Evolutionary conservation across 1,140 invertebrate genomes (phyloP).

Genomic region (Aporrectodea caliginosa): DNA sequence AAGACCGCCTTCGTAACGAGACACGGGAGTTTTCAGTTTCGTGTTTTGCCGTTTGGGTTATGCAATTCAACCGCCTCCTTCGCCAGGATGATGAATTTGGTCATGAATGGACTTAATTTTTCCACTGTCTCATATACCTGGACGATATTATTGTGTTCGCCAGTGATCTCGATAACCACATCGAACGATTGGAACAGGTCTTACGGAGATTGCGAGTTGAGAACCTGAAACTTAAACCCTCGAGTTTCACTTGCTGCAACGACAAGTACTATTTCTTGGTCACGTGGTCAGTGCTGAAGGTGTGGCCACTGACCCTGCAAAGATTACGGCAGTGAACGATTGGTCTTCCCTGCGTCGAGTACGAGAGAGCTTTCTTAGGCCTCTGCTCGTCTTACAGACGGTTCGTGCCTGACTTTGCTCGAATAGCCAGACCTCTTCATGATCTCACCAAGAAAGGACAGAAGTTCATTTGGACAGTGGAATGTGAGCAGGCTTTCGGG

Average conservation of each 20-base stretch:
- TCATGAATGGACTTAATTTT: slow-evolving; percentile 34
- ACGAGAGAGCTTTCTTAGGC: slow-evolving; percentile 49
- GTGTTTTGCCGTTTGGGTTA: slow-evolving; percentile 41
- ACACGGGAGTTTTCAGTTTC: slow-evolving; percentile 35
- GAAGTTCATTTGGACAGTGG: slow-evolving; percentile 16
- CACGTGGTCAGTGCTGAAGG: slow-evolving; percentile 33
- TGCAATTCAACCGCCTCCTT: slow-evolving; percentile 33
- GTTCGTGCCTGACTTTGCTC: slow-evolving; percentile 43
- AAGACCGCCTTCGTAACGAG: slow-evolving; percentile 42
- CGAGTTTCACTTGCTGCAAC: slow-evolving; percentile 22
- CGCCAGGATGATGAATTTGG: slow-evolving; percentile 39
- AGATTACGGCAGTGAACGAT: slow-evolving; percentile 49
- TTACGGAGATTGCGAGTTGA: slow-evolving; percentile 34
- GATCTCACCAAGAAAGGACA: slow-evolving; percentile 15
- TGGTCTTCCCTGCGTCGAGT: slow-evolving; percentile 46
- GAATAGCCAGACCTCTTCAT: slow-evolving; percentile 30
- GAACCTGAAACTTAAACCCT: slow-evolving; percentile 30
- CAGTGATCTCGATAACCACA: slow-evolving; percentile 29
- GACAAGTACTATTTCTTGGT: slow-evolving; percentile 35
- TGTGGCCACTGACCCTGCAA: slow-evolving; percentile 37
- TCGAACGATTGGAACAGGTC: slow-evolving; percentile 32
- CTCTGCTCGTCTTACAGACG: slow-evolving; percentile 52
- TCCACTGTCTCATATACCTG: slow-evolving; percentile 35
- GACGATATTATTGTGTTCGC: slow-evolving; percentile 39
- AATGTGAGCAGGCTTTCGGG: slow-evolving; percentile 21